Evolutionary conservation across 2,113 vertebrate species (phyloP), one percentile per base, ranked within the genome.

Genomic region (Tragelaphus strepsiceros): DNA sequence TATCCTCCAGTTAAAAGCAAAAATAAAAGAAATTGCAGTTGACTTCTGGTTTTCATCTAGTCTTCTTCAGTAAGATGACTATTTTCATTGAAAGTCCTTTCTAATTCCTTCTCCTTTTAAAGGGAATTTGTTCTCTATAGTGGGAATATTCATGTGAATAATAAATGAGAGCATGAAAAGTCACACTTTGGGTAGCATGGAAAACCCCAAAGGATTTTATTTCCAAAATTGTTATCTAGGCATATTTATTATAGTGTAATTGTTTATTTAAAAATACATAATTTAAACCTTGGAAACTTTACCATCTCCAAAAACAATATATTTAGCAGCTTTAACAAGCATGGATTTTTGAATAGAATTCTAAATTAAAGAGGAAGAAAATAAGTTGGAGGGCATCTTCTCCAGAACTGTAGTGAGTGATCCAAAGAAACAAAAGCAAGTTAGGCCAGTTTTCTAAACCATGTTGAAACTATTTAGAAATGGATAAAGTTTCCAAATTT

Each of bases 31-130:
- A 94, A 39, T 86, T 62, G 2, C 32, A 28, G n/a, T 28, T 94
- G 53, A 39, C 39, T 24, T 88, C 58, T 43, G 94, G 35, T 35
- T 82, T 64, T 90, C 19, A 14, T 15, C 32, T 61, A 83, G 19
- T 51, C 14, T 90, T 90, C 74, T 90, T 91, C 61, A 51, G 26
- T 83, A 71, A 71, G 24, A 88, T n/a, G 54, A 53, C 35, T 97
- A 56, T 64, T 97, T 97, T 97, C 46, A 49, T 98, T 97, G 67
- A 97, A 96, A 77, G 89, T 97, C 21, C 17, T 95, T 16, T 14
- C 39, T 81, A 90, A 43, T 86, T 93, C 24, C 74, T 46, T 67
- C 30, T 16, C 15, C 39, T 80, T 97, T 56, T 81, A 22, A 98
- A 97, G 49, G 96, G 8, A 96, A 94, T 83, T 86, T 94, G 10